phyloP scores from a whole-genome alignment of 2,888 invertebrate genomes.

The Chaetoderma sp. region DNA sequence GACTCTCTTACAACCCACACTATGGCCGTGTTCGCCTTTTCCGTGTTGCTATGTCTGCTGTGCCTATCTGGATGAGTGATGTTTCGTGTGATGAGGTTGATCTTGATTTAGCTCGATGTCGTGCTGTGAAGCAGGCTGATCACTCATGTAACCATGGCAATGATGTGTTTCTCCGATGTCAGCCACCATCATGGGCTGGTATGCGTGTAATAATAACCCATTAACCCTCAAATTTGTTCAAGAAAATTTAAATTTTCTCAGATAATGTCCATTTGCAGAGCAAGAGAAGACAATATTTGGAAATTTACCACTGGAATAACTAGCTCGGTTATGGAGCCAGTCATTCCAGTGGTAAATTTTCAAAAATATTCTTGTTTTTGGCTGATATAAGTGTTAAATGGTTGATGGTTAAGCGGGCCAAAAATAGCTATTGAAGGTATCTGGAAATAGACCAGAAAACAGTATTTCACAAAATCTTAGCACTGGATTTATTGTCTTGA shows the following conservation, averaged over 20 bases:
- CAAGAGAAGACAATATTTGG: no score
- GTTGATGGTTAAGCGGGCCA: no score
- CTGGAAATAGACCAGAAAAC: neutral
- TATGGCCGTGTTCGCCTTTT: slow-evolving; percentile 87
- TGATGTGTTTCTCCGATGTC: slow-evolving; percentile 67
- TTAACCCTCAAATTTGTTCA: no score
- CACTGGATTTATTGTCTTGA: neutral
- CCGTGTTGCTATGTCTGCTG: slow-evolving; percentile 79
- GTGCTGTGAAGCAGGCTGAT: slow-evolving; percentile 76
- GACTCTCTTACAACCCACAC: slow-evolving; percentile 89
- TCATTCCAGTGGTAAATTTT: no score
- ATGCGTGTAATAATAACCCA: slow-evolving; percentile 3
- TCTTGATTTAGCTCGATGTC: slow-evolving; percentile 87
- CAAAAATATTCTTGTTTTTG: no score
- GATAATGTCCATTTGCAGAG: no score
- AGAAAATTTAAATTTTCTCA: no score
- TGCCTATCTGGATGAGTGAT: slow-evolving; percentile 75
- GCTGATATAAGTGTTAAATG: no score
- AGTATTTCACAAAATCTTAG: neutral
- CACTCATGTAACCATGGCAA: slow-evolving; percentile 75
- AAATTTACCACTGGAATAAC: no score
- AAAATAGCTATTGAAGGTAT: neutral
- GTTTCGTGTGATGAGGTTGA: slow-evolving; percentile 92
- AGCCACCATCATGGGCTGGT: slow-evolving; percentile 70
- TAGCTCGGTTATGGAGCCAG: no score